Base-by-base conservation (phyloP, 2,888 invertebrate genomes). In the Coelopa pilipes region DNA sequence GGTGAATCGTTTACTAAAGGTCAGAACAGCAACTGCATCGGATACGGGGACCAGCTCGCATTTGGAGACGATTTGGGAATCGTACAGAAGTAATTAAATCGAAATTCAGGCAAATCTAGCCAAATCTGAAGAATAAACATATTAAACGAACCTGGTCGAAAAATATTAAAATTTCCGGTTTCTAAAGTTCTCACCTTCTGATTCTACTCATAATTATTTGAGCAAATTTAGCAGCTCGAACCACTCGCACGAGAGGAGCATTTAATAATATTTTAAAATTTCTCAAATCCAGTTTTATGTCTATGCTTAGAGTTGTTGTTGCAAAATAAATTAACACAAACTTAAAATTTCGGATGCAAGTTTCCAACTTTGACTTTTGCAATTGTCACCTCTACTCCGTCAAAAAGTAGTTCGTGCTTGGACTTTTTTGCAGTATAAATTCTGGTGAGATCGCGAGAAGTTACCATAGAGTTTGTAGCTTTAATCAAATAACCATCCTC, bases 401-500 rank as follows among this genome's bases (percentile, higher is more conserved):
- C 17, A n/a, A 3, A n/a, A 3, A 17, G 17, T 53, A 4, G 10
- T 53, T 17, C 53, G 15, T 3, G 17, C 10, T 53, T n/a, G 3
- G 17, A 5, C 53, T n/a, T 3, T 1, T 53, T 9, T 17, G 17
- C 13, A 53, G 53, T 13, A 53, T 17, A 17, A 17, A n/a, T 53
- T 53, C 53, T n/a, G 13, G 2, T 34, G 34, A 2, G 2, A 2
- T 34, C 34, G 34, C 13, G 10, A 60, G 34, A 12, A 34, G 60
- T 34, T 21, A 12, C 15, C 60, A 34, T 34, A 13, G 24, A 45
- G 62, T 62, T 62, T 24, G 7, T 24, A 34, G 21, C 45, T n/a
- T 62, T 45, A 45, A 62, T 34, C 15, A 62, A 62, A 21, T 45
- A 62, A 62, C 62, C 24, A 68, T 59, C 57, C 66, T 15, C 57